Base-by-base conservation (phyloP, 1,140 invertebrate genomes). In the Trypoxylus dichotomus region DNA sequence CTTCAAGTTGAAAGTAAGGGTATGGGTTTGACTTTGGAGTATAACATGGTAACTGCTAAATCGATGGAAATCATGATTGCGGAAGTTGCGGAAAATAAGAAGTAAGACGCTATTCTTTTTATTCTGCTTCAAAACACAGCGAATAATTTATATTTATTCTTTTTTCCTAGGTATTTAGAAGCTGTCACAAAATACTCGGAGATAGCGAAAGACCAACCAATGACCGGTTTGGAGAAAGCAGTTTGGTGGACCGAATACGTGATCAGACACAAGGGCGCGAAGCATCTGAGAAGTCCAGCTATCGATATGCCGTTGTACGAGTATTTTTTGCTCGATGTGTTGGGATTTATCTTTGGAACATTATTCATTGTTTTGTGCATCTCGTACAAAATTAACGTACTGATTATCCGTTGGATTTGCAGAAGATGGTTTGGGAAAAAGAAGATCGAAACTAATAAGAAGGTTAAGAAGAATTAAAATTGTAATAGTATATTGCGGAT, bases 161-260 rank as follows among this genome's bases (percentile, higher is more conserved):
- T 24, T 27, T 76, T 74, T 83, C 80, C n/a, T 41, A 84, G 83
- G 29, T 84, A 83, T 76, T 60, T 47, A 7, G 77, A 81, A 74
- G 82, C 76, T 60, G 77, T 77, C 5, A 54, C 78, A 75, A 78
- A 83, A 78, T 60, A 79, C 37, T 79, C 81, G 0, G 79, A 81
- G 42, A 77, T 84, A 43, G 77, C 79, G 11, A 78, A 76, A 68
- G 87, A 88, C 78, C 80, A 84, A 78, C 85, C 85, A 41, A 82
- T 84, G 76, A 81, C 82, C 2, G 81, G 84, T 10, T 74, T 87
- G n/a, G 85, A 89, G 76, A 84, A 84, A 75, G 86, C 86, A 5
- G 83, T 88, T 76, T 89, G 87, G 86, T 89, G 87, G 88, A 88
- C 87, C 0, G 88, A 89, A 79, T 87, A 88, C 79, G 86, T 88